Evolutionary conservation across 2,113 vertebrate species (phyloP).

Genomic region (Sinocyclocheilus rhinocerous): DNA sequence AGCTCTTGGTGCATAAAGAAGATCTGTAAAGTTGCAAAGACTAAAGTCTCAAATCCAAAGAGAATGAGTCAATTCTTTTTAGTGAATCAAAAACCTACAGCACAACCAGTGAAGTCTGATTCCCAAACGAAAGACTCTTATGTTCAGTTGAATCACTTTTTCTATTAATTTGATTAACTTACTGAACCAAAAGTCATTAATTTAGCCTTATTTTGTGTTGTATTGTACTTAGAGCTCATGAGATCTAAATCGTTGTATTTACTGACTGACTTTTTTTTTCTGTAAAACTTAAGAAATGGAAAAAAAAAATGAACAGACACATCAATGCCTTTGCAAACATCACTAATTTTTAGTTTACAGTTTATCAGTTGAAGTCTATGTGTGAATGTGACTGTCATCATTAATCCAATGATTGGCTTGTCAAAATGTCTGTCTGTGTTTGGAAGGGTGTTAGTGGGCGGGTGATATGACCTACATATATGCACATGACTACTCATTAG

Average conservation of each 20-base stretch:
- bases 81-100: too few relatives aligned
- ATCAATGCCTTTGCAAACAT: neutral
- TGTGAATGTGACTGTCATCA: slow-evolving; percentile 27
- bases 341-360: neutral
- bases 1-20: too few relatives aligned
- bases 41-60: too few relatives aligned
- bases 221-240: neutral
- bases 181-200: too few relatives aligned
- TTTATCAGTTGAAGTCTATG: slow-evolving; percentile 46
- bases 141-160: too few relatives aligned
- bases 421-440: slow-evolving; percentile 49
- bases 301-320: neutral
- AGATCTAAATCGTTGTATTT: neutral
- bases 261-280: too few relatives aligned
- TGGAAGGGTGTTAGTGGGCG: slow-evolving; percentile 69
- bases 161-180: too few relatives aligned
- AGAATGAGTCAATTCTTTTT: too few relatives aligned
- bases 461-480: slow-evolving; percentile 77
- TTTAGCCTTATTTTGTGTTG: neutral
- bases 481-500: slow-evolving; percentile 74
- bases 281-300: neutral
- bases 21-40: too few relatives aligned
- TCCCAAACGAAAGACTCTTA: too few relatives aligned
- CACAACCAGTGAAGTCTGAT: too few relatives aligned
- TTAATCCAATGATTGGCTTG: slow-evolving; percentile 33